phyloP scores from a whole-genome alignment of 2,113 vertebrate genomes.

The Benitochromis conjunctus region DNA sequence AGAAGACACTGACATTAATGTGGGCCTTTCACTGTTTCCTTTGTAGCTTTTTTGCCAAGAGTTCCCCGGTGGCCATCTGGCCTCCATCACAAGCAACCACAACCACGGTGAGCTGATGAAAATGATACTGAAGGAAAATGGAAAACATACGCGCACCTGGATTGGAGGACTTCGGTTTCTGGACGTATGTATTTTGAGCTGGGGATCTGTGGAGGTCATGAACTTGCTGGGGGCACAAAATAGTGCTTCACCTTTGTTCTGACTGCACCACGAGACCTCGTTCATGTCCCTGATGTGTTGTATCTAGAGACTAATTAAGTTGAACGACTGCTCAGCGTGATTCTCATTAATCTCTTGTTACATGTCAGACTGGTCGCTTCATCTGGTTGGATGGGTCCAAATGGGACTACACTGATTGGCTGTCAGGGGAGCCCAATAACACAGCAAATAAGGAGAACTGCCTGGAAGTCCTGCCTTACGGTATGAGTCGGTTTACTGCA shows the following conservation, averaged over 20 bases:
- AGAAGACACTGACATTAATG: not conserved
- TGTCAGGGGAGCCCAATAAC: constrained; percentile 46
- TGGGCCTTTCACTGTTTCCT: not conserved
- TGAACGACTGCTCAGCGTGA: not conserved
- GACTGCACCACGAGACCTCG: not conserved
- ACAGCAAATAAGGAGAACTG: constrained; percentile 35
- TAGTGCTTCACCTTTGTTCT: not conserved
- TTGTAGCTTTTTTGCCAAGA: constrained; percentile 50
- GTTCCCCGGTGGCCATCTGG: constrained; percentile 53
- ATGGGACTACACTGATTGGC: constrained; percentile 58
- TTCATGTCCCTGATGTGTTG: not conserved
- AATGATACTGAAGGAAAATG: constrained; percentile 25
- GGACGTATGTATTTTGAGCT: constrained; percentile 32
- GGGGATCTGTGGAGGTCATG: not conserved
- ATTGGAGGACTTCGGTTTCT: constrained; percentile 44
- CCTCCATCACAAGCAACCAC: constrained; percentile 37
- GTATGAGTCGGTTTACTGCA: not conserved
- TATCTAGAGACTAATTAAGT: not conserved
- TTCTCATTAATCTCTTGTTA: not conserved
- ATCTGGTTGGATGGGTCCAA: constrained; percentile 61
- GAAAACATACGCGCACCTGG: constrained; percentile 29
- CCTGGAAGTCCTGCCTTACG: constrained; percentile 31
- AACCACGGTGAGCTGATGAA: constrained; percentile 39
- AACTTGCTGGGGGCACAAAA: not conserved
- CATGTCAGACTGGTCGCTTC: constrained; percentile 48